Evolutionary conservation across 2,888 invertebrate species (phyloP), one percentile per base, ranked within the genome.

Genomic region (Drosophila cognata): DNA sequence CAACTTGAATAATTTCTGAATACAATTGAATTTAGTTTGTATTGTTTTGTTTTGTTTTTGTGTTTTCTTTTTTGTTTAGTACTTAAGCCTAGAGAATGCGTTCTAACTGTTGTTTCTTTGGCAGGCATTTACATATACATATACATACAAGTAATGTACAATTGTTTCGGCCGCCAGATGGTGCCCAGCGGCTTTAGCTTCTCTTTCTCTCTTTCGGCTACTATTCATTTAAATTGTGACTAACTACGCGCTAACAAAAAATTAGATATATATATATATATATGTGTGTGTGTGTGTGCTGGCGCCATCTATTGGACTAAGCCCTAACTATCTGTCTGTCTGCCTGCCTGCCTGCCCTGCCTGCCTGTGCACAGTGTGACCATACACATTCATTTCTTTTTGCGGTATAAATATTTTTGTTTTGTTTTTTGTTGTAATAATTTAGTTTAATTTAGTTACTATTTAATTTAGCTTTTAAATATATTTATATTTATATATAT

Each of bases 191-290:
- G 66, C 65, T 33, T 48, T 71, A 78, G 70, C 62, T 67, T 77
- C 66, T 65, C 59, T 78, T 31, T 35, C 25, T 52, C n/a, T 50
- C 60, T 55, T 36, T 58, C 50, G 62, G 46, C 59, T 66, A 64
- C 64, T 57, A 85, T 86, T 88, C 69, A 75, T 87, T 88, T 89
- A 80, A 88, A 90, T 90, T 88, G 91, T 90, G 88, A 88, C 88
- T 88, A 88, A 87, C 88, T 88, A 88, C 90, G 73, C 72, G 70
- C 90, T 90, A 90, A 77, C 46, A 77, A 82, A 78, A 77, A 74
- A 81, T 67, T 79, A 48, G 33, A 56, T 80, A 70, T 73, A 81
- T 59, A 46, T 73, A 81, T 59, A 46, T 82, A 79, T 66, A 41
- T 57, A 50, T 69, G 64, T 41, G 8, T 41, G 16, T 51, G n/a